A percentile compares a stretch with the other conserved stretches of the same genome.
phyloP scores from a whole-genome alignment of 1,140 invertebrate species.

The Dendroctonus valens region DNA sequence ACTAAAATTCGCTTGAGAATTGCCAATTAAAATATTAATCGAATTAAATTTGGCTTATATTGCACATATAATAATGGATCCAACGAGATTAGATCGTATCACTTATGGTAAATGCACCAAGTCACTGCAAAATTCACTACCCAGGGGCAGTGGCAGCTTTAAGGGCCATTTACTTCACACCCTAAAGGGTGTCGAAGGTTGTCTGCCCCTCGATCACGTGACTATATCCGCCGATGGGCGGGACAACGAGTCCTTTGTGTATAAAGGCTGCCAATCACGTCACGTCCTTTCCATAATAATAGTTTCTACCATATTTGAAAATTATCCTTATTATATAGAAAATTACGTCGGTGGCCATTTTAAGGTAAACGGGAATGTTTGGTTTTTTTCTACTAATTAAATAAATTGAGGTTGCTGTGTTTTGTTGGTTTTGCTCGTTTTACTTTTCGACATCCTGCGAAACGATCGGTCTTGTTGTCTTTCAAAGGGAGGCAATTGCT shows the following conservation, averaged over 20 bases:
- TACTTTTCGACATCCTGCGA: constrained; percentile 18
- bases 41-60: no score
- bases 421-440: constrained; percentile 23
- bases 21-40: no score
- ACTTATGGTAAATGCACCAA: not conserved
- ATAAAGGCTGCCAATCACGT: constrained; percentile 39
- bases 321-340: constrained; percentile 48
- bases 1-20: no score
- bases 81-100: not conserved
- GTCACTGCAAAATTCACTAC: not conserved
- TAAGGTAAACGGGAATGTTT: constrained; percentile 32
- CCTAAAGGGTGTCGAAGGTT: constrained; percentile 26
- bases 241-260: constrained; percentile 33
- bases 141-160: constrained; percentile 3
- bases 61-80: no score
- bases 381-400: constrained; percentile 30
- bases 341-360: constrained; percentile 47
- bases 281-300: constrained; percentile 42
- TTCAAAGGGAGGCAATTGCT: not conserved
- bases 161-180: constrained; percentile 18
- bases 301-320: constrained; percentile 48
- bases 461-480: not conserved
- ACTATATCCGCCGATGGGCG: constrained; percentile 35
- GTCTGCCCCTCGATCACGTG: constrained; percentile 21
- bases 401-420: constrained; percentile 26